Conservation (phyloP, 2,113 vertebrate genomes). For the Ciconia maguari region DNA sequence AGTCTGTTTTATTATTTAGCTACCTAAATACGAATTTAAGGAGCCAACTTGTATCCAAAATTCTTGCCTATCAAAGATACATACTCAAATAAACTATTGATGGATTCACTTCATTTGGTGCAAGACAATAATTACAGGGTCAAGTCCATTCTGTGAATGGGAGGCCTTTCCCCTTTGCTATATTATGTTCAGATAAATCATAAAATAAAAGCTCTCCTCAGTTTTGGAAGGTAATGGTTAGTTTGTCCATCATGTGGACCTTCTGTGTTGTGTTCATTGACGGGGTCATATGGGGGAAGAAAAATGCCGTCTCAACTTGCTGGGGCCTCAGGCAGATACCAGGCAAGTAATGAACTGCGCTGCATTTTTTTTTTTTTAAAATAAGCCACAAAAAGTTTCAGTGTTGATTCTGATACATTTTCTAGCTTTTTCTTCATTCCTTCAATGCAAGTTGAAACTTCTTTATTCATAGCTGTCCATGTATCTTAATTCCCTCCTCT, state of each 20-base stretch:
- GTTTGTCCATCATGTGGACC: not conserved
- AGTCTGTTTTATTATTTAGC: not conserved
- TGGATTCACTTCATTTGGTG: not conserved
- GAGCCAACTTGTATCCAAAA: not conserved
- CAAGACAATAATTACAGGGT: too few relatives aligned
- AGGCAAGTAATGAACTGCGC: not conserved
- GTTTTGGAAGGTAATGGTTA: not conserved
- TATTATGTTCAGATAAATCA: not conserved
- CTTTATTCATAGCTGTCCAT: not conserved
- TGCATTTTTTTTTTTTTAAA: not conserved
- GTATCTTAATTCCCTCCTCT: not conserved
- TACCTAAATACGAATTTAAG: not conserved
- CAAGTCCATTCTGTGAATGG: not conserved
- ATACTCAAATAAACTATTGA: not conserved
- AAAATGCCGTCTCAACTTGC: not conserved
- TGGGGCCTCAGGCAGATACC: not conserved
- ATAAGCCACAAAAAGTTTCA: not conserved
- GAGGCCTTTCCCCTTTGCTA: not conserved
- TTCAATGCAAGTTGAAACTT: not conserved
- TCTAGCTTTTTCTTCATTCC: not conserved
- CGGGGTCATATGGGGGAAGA: not conserved
- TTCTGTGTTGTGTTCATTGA: not conserved
- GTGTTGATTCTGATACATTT: not conserved
- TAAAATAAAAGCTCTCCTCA: not conserved
- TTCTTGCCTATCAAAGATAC: not conserved